Evolutionary conservation across 2,797 vertebrate species (phyloP), one percentile per base, ranked within the genome.

Genomic region (Microcaecilia unicolor): DNA sequence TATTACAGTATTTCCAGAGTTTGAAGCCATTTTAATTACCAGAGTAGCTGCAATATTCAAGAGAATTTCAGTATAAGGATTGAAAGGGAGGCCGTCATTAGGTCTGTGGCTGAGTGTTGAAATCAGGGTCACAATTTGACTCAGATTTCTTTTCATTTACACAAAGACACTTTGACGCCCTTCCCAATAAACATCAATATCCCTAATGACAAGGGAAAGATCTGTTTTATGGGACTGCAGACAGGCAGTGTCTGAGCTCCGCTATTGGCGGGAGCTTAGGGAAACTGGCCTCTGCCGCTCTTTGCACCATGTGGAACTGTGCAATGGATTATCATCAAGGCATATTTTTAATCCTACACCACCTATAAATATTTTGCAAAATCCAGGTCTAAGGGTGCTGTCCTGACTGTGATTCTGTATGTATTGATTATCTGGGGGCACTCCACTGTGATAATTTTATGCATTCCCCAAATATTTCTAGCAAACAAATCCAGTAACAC

Each of bases 151-250:
- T 85, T 90, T 88, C 77, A 86, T 92, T 93, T 79, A 83, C 89
- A 84, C 84, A 79, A 93, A 90, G 93, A 93, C 93, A 93, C 84
- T 69, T 85, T 81, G 91, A 93, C 89, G 91, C 93, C 92, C 83
- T 70, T 74, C 75, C 74, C 83, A 73, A 83, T 78, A 86, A 83
- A 78, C 91, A 89, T 97, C 94, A 89, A 94, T 96, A 91, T 79
- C 72, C 80, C 81, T 85, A 85, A 88, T 85, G 89, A 92, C 85
- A 87, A 82, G 77, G 83, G 83, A 74, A 78, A 81, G 78, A 78
- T 78, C 79, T 65, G 71, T 81, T 78, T 81, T 78, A 68, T 74
- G 84, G 77, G 79, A 81, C 83, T 81, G 69, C 70, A 80, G 80
- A 67, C 78, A 70, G 77, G 66, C 72, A 41, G 30, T 0, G 70